A percentile compares a stretch with the other conserved stretches of the same genome.
These are phyloP conservation scores for Melanostigma gelatinosum DNA, from an alignment of 2,113 vertebrate genomes.

Conservation along the genomic window DNA sequence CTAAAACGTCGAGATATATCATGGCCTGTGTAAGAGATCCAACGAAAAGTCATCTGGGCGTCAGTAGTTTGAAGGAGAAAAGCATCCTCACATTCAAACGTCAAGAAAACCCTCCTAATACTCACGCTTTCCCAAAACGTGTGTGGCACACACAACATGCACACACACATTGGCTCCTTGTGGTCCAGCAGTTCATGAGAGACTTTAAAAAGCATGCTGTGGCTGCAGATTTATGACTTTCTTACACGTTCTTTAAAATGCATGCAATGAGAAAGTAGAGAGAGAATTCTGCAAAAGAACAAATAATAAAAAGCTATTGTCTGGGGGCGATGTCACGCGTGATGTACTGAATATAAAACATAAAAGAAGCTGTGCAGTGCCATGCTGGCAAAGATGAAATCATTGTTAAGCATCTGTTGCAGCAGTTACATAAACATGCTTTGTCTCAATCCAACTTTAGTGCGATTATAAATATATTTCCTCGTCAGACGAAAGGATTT, in stretches of 20 bases:
- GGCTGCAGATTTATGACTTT: conserved; percentile 61
- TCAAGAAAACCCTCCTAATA: background rate
- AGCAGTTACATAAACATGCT: background rate
- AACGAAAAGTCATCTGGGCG: conserved; percentile 24
- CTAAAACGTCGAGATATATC: background rate
- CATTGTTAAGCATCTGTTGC: background rate
- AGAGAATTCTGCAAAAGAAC: conserved; percentile 31
- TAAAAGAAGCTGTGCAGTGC: conserved; percentile 4
- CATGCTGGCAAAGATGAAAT: conserved; percentile 4
- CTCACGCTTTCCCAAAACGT: conserved; percentile 31
- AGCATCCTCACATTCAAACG: background rate
- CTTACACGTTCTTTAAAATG: conserved; percentile 49
- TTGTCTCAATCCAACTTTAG: background rate
- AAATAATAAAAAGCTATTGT: background rate
- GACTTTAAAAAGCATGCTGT: conserved; percentile 36
- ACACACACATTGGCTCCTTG: conserved; percentile 39
- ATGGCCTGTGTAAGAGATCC: conserved; percentile 14
- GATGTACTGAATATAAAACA: background rate
- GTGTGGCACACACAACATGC: conserved; percentile 45
- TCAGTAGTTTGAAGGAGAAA: conserved; percentile 28
- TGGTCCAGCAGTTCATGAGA: conserved; percentile 50
- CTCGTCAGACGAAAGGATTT: conserved; percentile 25
- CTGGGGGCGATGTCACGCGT: background rate
- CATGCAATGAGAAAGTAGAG: conserved; percentile 6
- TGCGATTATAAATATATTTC: conserved; percentile 17